Base-by-base conservation (phyloP, 2,797 vertebrate genomes). In the Botia kubotai region DNA sequence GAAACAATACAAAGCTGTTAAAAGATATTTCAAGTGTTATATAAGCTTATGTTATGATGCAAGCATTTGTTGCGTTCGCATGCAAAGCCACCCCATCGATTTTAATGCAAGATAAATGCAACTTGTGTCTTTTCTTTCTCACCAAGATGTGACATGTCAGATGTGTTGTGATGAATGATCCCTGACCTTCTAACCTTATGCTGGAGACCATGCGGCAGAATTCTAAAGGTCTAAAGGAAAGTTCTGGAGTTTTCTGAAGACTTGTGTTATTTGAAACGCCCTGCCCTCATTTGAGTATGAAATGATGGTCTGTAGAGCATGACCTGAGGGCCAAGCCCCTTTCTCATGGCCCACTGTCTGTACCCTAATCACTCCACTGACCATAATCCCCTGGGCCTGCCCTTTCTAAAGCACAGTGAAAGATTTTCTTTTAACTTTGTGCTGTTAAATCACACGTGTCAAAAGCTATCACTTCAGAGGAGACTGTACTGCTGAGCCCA, bases 221-320 rank as follows among this genome's bases (percentile, higher is more conserved):
- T 78, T 91, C 84, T 55, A 10, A 58, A 71, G 50, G 33, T 57
- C 36, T 72, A 73, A 88, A 82, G 83, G 85, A 83, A 80, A 86
- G 85, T 88, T 88, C 87, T 87, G 76, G 55, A 80, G 75, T 83
- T 46, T 87, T 85, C 62, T 46, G 75, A 87, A 86, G 83, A 89
- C 89, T 91, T 88, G 88, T 85, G 90, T 89, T 90, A 93, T 83
- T 78, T 58, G 87, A 92, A 89, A 89, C 82, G 77, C 87, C 87
- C 82, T 84, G 83, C 79, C 82, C 83, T 90, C 88, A 89, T 92
- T 92, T 90, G 89, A 88, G 89, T 93, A 87, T 90, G 84, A 92
- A 91, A 87, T 85, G 57, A 79, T 57, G 66, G 66, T 70, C 90
- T 89, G 80, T 92, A 87, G 90, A 87, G 89, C 90, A 85, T 91